Conservation (phyloP, 2,113 vertebrate genomes). For the Halcyon senegalensis region DNA sequence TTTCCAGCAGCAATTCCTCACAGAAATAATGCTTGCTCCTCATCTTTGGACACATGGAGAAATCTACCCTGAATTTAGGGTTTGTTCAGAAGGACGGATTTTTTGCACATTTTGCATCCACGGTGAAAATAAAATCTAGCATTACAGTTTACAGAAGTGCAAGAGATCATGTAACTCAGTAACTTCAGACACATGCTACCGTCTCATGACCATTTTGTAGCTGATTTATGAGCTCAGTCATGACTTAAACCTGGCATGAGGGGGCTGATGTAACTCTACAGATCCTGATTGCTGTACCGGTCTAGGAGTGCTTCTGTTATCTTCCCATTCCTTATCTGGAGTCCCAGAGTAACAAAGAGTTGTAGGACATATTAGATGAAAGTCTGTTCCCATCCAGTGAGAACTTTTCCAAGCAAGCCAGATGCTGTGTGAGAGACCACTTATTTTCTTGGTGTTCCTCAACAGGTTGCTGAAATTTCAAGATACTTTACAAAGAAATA, state of each 20-base stretch:
- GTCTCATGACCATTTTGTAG: neutral
- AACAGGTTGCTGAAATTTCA: neutral
- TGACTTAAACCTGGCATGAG: neutral
- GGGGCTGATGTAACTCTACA: neutral
- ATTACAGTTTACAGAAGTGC: neutral
- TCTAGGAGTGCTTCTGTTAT: neutral
- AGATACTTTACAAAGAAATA: neutral
- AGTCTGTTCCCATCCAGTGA: neutral
- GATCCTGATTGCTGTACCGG: neutral
- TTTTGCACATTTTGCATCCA: neutral
- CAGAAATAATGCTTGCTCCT: neutral
- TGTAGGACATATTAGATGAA: neutral
- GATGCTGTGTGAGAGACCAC: neutral
- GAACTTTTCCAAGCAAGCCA: neutral
- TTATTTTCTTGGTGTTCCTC: neutral
- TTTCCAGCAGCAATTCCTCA: neutral
- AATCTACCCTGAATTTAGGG: neutral
- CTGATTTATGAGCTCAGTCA: conserved; percentile 14
- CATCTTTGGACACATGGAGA: neutral
- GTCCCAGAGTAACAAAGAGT: neutral
- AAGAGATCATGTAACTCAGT: neutral
- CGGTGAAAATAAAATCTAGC: neutral
- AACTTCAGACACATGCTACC: neutral
- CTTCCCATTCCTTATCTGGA: neutral
- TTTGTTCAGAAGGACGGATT: neutral